Base-by-base conservation (phyloP, 2,797 vertebrate genomes). In the Gobionotothen gibberifrons region DNA sequence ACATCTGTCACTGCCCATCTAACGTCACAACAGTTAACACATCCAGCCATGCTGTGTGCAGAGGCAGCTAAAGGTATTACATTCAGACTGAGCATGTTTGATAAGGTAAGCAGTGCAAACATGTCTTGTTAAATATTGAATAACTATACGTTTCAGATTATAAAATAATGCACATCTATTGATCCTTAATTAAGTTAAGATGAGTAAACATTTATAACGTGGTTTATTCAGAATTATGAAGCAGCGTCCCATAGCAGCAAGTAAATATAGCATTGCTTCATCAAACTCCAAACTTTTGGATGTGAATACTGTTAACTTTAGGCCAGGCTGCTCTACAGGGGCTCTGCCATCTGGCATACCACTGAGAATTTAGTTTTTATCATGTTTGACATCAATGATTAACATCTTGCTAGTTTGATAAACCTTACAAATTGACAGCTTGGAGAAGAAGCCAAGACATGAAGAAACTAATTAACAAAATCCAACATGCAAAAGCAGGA, bases 321-420 rank as follows among this genome's bases (percentile, higher is more conserved):
- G 59, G 6, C 42, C 49, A 81, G 47, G 22, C 72, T 73, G 76
- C 72, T 71, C 76, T 40, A 58, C 68, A 16, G 74, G 68, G 65
- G 74, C 73, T 77, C 60, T 53, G 72, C 79, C 85, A 86, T 85
- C 74, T 87, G 87, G 54, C 75, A 76, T 62, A 74, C 83, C 67
- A 63, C 55, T 64, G 75, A 69, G 82, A 84, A 64, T 79, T 74
- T 70, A 1, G 51, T 56, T 61, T 72, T 65, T 4, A 47, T 85
- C 76, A 49, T 62, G 63, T 84, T 72, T 82, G 59, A 72, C 78
- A 75, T 68, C 29, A 77, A 59, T 78, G 69, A 84, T 22, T 82
- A 82, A 85, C 74, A 84, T 71, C 57, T n/a, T 49, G 72, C 44
- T 57, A 44, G 65, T 75, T 62, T 82, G 72, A 80, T 76, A 51